These are phyloP conservation scores for Charanyca ferruginea DNA, from an alignment of 2,888 invertebrate genomes.

Conservation along the genomic window DNA sequence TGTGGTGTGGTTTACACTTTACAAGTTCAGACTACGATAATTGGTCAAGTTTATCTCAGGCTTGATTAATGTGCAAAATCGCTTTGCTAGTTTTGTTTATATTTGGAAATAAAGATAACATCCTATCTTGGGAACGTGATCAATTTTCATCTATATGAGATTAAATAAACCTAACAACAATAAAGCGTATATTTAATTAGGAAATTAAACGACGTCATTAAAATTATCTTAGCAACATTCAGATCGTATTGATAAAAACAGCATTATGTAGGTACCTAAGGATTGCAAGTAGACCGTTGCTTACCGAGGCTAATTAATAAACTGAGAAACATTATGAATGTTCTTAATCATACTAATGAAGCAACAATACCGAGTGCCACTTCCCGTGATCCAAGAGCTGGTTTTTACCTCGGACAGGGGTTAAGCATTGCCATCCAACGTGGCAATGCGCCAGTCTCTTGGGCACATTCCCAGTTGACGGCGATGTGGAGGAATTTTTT, in stretches of 20 bases:
- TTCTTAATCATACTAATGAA: conserved; percentile 38
- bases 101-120: neutral
- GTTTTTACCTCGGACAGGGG: too few relatives aligned
- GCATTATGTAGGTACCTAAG: conserved; percentile 1
- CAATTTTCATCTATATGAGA: neutral
- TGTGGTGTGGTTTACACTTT: conserved; percentile 32
- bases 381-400: too few relatives aligned
- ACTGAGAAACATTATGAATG: conserved; percentile 15
- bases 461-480: too few relatives aligned
- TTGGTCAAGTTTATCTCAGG: conserved; percentile 2
- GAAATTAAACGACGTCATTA: conserved; percentile 29
- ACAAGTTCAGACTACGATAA: conserved; percentile 29
- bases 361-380: too few relatives aligned
- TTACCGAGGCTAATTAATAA: conserved; percentile 13
- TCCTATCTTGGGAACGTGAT: neutral
- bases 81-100: neutral
- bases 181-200: conserved; percentile 10
- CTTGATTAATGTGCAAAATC: neutral
- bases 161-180: conserved; percentile 5
- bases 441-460: too few relatives aligned
- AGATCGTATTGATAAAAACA: conserved; percentile 32
- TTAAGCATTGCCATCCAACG: too few relatives aligned
- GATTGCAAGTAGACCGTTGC: conserved; percentile 20
- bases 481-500: too few relatives aligned
- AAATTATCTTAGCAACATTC: conserved; percentile 20